These are phyloP conservation scores for Gymnoscelis rufifasciata DNA, from an alignment of 2,888 invertebrate species.

Conservation along the genomic window DNA sequence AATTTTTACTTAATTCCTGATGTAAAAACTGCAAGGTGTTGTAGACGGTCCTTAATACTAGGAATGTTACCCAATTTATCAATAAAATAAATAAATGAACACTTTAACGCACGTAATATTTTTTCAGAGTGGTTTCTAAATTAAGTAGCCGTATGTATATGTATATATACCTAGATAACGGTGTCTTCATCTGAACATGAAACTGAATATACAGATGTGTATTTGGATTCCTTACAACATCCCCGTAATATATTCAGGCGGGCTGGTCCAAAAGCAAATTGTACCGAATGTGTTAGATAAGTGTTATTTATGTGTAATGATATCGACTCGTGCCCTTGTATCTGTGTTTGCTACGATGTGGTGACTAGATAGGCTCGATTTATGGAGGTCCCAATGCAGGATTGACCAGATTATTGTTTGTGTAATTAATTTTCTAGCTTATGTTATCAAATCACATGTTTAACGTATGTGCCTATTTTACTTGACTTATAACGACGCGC, in stretches of 20 bases:
- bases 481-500: too few species aligned
- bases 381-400: conserved; percentile 55
- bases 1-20: too few species aligned
- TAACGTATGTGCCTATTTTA: too few species aligned
- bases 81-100: too few species aligned
- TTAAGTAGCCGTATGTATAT: neutral
- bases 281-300: conserved; percentile 63
- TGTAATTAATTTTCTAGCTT: conserved; percentile 27
- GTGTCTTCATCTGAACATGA: neutral
- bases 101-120: too few species aligned
- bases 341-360: conserved; percentile 64
- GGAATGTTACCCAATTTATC: too few species aligned
- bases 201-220: neutral
- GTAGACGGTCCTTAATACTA: too few species aligned
- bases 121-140: too few species aligned
- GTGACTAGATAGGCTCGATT: conserved; percentile 52
- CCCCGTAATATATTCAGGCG: conserved; percentile 25
- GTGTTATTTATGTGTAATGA: conserved; percentile 70
- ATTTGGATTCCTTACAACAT: conserved; percentile 11
- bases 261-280: conserved; percentile 47
- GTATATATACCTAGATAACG: neutral
- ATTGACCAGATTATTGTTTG: conserved; percentile 49
- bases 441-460: neutral
- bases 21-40: too few species aligned
- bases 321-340: conserved; percentile 64